These are phyloP conservation scores for Augiades crinisus DNA, from an alignment of 2,888 invertebrate genomes.

Conservation along the genomic window DNA sequence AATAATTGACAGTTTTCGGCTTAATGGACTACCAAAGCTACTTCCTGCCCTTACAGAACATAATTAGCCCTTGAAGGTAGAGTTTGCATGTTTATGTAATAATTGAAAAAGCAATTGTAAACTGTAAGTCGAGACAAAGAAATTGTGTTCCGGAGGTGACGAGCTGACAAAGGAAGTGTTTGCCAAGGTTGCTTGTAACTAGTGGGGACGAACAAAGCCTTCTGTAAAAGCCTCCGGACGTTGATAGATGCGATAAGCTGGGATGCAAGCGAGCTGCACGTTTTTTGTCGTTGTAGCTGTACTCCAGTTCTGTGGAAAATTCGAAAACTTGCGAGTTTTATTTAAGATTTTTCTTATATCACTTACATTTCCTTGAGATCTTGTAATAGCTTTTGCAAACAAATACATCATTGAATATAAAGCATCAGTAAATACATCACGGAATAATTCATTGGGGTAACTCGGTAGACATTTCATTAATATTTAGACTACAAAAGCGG, in stretches of 20 bases:
- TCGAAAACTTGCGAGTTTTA: slow-evolving; percentile 4
- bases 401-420: too few species aligned
- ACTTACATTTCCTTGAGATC: too few species aligned
- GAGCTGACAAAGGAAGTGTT: slow-evolving; percentile 12
- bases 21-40: too few species aligned
- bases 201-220: slow-evolving; percentile 67
- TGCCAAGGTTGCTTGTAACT: slow-evolving; percentile 12
- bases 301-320: slow-evolving; percentile 37
- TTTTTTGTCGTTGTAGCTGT: slow-evolving; percentile 70
- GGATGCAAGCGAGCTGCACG: slow-evolving; percentile 79
- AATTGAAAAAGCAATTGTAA: neutral
- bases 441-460: too few species aligned
- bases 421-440: too few species aligned
- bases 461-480: too few species aligned
- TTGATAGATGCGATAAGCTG: slow-evolving; percentile 79
- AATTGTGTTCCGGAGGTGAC: neutral
- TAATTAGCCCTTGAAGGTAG: too few species aligned
- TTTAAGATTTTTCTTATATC: too few species aligned
- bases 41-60: too few species aligned
- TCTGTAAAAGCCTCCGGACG: slow-evolving; percentile 76
- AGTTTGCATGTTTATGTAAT: neutral
- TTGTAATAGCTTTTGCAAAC: too few species aligned
- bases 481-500: too few species aligned
- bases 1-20: too few species aligned
- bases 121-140: neutral